Evolutionary conservation across 2,113 vertebrate species (phyloP).

Genomic region (Lanius ludovicianus): DNA sequence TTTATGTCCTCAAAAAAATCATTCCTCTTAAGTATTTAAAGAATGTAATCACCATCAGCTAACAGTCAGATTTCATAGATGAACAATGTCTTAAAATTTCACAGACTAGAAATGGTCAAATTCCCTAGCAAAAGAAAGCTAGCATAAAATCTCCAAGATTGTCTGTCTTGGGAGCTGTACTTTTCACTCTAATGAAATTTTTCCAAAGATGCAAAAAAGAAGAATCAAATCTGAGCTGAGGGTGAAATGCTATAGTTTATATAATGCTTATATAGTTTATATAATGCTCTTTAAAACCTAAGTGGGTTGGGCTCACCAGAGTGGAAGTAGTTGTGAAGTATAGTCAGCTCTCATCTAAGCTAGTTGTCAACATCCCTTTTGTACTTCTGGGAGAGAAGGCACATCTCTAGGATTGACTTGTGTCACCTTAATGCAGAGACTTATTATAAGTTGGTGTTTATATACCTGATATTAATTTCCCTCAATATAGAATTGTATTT

Average conservation of each 20-base stretch:
- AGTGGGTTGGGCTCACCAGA: neutral
- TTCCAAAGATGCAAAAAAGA: neutral
- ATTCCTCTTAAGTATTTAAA: neutral
- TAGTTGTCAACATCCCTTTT: neutral
- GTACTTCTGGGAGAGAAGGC: neutral
- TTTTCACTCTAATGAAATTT: neutral
- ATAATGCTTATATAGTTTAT: too few species aligned
- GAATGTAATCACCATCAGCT: neutral
- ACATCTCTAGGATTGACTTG: neutral
- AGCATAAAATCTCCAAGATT: neutral
- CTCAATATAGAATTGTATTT: neutral
- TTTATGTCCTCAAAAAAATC: neutral
- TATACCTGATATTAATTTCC: neutral
- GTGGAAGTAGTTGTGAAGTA: neutral
- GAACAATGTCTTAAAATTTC: neutral
- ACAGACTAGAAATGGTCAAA: neutral
- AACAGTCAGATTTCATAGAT: neutral
- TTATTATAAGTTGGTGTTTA: neutral
- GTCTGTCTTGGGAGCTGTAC: neutral
- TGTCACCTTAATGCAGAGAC: neutral
- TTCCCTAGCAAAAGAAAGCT: neutral
- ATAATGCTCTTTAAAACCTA: neutral
- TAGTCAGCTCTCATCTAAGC: neutral
- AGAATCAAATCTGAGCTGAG: neutral
- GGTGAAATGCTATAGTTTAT: neutral